A percentile compares a stretch with the other conserved stretches of the same genome.
Evolutionary conservation across 2,797 vertebrate genomes (phyloP).

Genomic region (Betta splendens): DNA sequence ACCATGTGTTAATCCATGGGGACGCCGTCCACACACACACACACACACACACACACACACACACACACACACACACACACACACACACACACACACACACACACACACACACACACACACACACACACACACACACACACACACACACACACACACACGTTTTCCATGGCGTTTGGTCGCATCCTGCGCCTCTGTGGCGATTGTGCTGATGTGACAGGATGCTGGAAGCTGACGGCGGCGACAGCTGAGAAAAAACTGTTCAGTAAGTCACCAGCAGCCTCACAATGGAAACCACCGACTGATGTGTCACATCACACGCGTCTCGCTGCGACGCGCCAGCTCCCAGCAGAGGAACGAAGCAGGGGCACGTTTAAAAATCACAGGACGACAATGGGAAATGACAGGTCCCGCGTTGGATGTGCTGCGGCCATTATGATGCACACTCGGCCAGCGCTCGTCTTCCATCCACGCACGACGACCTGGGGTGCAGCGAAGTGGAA

Average conservation of each 20-base stretch:
- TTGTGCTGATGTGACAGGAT: slow-evolving; percentile 76
- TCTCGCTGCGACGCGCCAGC: neutral
- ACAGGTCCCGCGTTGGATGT: slow-evolving; percentile 1
- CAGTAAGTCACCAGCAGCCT: slow-evolving; percentile 13
- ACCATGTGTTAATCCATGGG: slow-evolving; percentile 29
- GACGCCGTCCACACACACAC: slow-evolving; percentile 35
- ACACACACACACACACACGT: no score
- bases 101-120: no score
- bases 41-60: no score
- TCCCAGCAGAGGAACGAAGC: slow-evolving; percentile 3
- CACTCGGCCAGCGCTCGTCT: slow-evolving; percentile 27
- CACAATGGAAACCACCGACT: neutral
- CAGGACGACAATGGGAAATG: neutral
- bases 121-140: no score
- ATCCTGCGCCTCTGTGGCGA: slow-evolving; percentile 39
- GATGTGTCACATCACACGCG: neutral
- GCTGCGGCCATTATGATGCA: slow-evolving; percentile 33
- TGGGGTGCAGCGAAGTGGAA: slow-evolving; percentile 31
- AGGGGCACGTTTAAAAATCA: slow-evolving; percentile 2
- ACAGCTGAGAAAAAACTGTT: slow-evolving; percentile 19
- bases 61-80: no score
- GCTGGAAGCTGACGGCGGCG: slow-evolving; percentile 40
- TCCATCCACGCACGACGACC: slow-evolving; percentile 31
- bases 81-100: no score
- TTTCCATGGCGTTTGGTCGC: slow-evolving; percentile 42